Base-by-base conservation (phyloP, 2,888 invertebrate species). In the Xanthia togata region DNA sequence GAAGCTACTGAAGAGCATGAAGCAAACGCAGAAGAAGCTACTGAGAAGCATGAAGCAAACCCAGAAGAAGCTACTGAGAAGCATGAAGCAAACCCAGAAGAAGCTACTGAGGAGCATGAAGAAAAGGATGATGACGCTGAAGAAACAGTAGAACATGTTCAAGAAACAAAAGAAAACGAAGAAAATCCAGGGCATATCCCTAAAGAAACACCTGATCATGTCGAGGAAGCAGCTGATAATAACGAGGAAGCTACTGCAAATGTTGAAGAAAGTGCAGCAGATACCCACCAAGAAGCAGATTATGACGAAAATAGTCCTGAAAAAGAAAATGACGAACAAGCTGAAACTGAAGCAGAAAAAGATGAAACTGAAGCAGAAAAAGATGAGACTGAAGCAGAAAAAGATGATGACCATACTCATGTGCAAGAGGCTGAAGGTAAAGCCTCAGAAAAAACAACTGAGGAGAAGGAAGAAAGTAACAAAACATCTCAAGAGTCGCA, bases 1-100 rank as follows among this genome's bases (percentile, higher is more conserved):
- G 79, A 78, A 47, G 71, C 82, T 62, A 77, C 87, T 31, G 84
- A 90, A 55, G 79, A 90, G 82, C 60, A 71, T 44, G 70, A 57
- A 38, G 67, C 11, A 31, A 76, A 82, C 26, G 57, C 80, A 44
- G 79, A 88, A 64, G 79, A 78, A 47, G 70, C 82, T 60, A 77
- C 87, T 35, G 84, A 90, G 55, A 78, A 41, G 41, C 9, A 82
- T 64, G 70, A 76, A 20, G 67, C 59, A 31, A 76, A 82, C n/a
- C 55, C 80, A 44, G 79, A 88, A 63, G 79, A 78, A 47, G 70
- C 82, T 62, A 77, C 87, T 35, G 84, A 90, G 55, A 78, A 38
- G 38, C 8, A 82, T 64, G 70, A 76, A 20, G 65, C 63, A 31
- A 76, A 82, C 26, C 55, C 80, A 44, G 79, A 88, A 63, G 79